Evolutionary conservation across 2,797 vertebrate genomes (phyloP), one percentile per base, ranked within the genome.

Genomic region (Dendrocincla tyrannina): DNA sequence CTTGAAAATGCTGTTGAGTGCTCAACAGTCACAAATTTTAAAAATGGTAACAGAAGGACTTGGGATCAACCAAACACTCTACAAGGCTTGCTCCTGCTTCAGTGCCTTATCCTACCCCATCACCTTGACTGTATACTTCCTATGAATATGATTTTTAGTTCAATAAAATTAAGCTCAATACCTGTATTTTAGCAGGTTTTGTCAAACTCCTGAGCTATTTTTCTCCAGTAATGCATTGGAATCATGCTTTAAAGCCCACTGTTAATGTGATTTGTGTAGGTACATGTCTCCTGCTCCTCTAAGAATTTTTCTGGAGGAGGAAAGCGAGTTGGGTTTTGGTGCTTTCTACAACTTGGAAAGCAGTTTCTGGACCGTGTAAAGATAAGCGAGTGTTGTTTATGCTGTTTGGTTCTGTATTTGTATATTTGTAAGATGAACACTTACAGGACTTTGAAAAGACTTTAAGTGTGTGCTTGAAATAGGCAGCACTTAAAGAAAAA

Each of bases 1-100:
- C 60, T 70, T 63, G 32, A 50, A 91, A 88, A 62, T 35, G 5
- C 28, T 64, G 17, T 50, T 81, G 49, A 41, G 52, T 60, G 35
- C 41, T 78, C 24, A 17, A 52, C 44, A n/a, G n/a, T 85, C 30
- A 30, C 37, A 67, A 23, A 41, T 33, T 82, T 63, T 74, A 56
- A 70, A 92, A 82, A 60, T 7, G 7, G 4, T 47, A 32, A 17
- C 25, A 64, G 33, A 74, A 47, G 17, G 25, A 53, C 27, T 88
- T 0, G 0, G 15, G 32, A 35, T 58, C 53, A 81, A 56, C 62
- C 49, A 87, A 67, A 58, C 0, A 5, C 11, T 82, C 28, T 55
- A 41, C 37, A 80, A 70, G 41, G 33, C 33, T 85, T 84, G 33
- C 20, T 84, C 50, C 69, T 89, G 22, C 66, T 77, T 85, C 41